A percentile compares a stretch with the other conserved stretches of the same genome.
Evolutionary conservation across 2,797 vertebrate genomes (phyloP).

Genomic region (Hafferia zeledoni): DNA sequence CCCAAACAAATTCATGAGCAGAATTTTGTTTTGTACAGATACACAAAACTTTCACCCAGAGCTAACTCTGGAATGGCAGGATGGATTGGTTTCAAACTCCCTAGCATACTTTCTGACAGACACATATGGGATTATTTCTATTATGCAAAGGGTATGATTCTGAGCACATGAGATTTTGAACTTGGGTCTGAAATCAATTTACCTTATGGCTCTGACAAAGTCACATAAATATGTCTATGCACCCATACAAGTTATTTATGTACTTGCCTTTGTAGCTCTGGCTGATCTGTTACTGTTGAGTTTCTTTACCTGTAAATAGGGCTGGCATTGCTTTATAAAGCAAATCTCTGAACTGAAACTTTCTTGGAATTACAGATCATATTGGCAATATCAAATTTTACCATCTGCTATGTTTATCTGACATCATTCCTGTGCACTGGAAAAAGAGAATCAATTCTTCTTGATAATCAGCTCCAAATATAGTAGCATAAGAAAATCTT

Average conservation of each 20-base stretch:
- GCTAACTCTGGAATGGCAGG: background rate
- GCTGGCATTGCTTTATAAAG: background rate
- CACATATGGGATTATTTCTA: background rate
- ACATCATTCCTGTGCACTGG: background rate
- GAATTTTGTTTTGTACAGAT: background rate
- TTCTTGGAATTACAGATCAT: background rate
- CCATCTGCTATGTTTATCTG: background rate
- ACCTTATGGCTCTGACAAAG: background rate
- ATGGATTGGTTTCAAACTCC: slow-evolving; percentile 38
- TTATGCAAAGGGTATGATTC: background rate
- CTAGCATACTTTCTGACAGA: background rate
- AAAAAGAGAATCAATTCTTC: background rate
- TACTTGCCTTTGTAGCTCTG: background rate
- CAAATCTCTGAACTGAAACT: background rate
- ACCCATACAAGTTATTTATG: rapidly evolving
- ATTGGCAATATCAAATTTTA: background rate
- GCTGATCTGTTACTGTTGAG: background rate
- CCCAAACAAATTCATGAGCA: background rate
- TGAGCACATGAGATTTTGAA: background rate
- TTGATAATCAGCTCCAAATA: background rate
- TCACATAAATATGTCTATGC: background rate
- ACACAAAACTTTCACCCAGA: background rate
- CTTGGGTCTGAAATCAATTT: background rate
- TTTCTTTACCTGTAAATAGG: background rate
- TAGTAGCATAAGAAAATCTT: background rate